These are phyloP conservation scores for Oxytorus armatus DNA, from an alignment of 2,888 invertebrate species.

Conservation along the genomic window DNA sequence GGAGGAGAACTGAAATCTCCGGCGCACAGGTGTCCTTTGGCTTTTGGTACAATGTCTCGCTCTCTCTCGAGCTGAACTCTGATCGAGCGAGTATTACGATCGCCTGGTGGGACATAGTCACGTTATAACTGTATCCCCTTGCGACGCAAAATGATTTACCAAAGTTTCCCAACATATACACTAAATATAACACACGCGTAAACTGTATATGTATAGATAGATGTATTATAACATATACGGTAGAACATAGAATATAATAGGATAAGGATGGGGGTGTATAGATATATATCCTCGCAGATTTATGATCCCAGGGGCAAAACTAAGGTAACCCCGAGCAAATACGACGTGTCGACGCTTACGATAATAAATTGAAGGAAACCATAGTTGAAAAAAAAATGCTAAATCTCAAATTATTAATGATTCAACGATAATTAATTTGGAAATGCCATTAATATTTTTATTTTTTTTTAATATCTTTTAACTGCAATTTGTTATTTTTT, in stretches of 20 bases:
- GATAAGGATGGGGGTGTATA: constrained; percentile 31
- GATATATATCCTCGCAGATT: constrained; percentile 39
- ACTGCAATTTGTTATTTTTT: too few relatives aligned
- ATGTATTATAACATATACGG: neutral
- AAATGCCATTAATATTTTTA: too few relatives aligned
- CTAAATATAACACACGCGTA: too few relatives aligned
- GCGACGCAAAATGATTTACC: constrained; percentile 54
- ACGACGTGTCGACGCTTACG: constrained; percentile 1
- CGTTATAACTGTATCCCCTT: constrained; percentile 41
- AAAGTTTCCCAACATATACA: constrained; percentile 40
- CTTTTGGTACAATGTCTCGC: constrained; percentile 10
- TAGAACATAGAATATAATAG: constrained; percentile 19
- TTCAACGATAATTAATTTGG: neutral
- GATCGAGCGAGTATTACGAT: constrained; percentile 39
- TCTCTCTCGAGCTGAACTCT: constrained; percentile 1
- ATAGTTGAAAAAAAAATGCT: neutral
- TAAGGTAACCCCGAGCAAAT: constrained; percentile 30
- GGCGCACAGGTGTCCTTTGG: constrained; percentile 23
- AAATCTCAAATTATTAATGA: neutral
- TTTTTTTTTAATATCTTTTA: too few relatives aligned
- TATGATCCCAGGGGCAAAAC: constrained; percentile 50
- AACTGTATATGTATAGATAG: too few relatives aligned
- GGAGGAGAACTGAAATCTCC: constrained; percentile 28
- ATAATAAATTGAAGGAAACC: constrained; percentile 35
- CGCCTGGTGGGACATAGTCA: constrained; percentile 35